A percentile compares a stretch with the other conserved stretches of the same genome.
Conservation (phyloP, 2,888 invertebrate species). For the Trissoscelio sp. region DNA sequence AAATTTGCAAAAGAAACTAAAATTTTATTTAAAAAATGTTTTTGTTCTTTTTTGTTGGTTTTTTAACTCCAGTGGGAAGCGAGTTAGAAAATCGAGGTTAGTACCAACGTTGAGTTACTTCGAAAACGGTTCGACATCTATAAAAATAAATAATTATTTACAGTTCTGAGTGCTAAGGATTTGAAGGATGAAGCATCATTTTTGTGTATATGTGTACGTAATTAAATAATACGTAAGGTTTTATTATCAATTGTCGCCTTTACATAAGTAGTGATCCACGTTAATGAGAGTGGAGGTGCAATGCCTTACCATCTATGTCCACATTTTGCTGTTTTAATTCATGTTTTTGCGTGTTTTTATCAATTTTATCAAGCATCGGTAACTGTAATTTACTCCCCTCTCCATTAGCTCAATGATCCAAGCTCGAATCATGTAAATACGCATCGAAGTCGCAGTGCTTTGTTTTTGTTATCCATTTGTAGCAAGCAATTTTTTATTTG, state of each 20-base stretch:
- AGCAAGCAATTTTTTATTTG: too few relatives aligned
- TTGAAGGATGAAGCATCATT: constrained; percentile 53
- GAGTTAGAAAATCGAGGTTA: constrained; percentile 46
- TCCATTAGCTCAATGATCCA: constrained; percentile 12
- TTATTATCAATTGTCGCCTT: constrained; percentile 69
- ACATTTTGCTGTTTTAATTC: too few relatives aligned
- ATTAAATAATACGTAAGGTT: constrained; percentile 66
- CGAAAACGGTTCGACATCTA: constrained; percentile 42
- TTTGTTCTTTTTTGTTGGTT: constrained; percentile 5
- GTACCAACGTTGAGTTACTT: constrained; percentile 39
- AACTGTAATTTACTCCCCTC: constrained; percentile 32
- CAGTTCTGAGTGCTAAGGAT: constrained; percentile 61
- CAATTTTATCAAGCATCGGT: constrained; percentile 38
- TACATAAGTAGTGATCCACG: constrained; percentile 59
- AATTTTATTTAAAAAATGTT: constrained; percentile 47
- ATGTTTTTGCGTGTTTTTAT: constrained; percentile 15
- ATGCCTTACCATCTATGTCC: constrained; percentile 55
- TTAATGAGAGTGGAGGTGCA: constrained; percentile 59
- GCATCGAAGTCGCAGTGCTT: constrained; percentile 35
- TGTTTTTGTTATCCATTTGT: too few relatives aligned
- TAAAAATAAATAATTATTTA: constrained; percentile 63
- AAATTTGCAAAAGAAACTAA: too few relatives aligned
- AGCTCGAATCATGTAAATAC: constrained; percentile 47
- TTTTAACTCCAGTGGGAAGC: constrained; percentile 46
- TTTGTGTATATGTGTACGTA: constrained; percentile 58